Evolutionary conservation across 1,140 invertebrate species (phyloP), one percentile per base, ranked within the genome.

Genomic region (Scaptomyza graminum): DNA sequence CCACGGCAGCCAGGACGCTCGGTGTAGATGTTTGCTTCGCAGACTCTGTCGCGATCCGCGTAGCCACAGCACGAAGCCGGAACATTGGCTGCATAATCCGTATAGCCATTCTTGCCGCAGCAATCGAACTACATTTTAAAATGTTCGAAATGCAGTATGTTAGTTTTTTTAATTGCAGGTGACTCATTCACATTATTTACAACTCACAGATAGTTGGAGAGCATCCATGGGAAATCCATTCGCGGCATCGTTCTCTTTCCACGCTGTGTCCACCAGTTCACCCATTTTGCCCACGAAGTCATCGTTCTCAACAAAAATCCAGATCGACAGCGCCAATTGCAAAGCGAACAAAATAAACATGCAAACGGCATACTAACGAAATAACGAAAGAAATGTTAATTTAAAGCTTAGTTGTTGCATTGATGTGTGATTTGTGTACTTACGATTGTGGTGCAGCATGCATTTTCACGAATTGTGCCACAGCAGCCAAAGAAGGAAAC

Each of bases 401-500:
- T 49, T 64, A 4, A 28, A 18, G n/a, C 8, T 6, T 0, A 50
- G 2, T 5, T 1, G n/a, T 15, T 11, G 2, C 0, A n/a, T 39
- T 3, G 34, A 37, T 31, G 0, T 5, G 12, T 4, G 37, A 41
- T 41, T 41, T 5, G 12, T 0, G 12, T 5, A 92, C 93, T 94
- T 92, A 96, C 95, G 66, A 95, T 95, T 74, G 96, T 93, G 6
- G 95, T 93, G 95, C 97, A 96, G 91, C 95, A 96, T 76, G 95
- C 93, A 79, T 95, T 96, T 87, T 97, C 96, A 62, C 95, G 93
- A 47, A 96, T 95, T 0, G 96, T 96, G 46, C 96, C 96, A 79
- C 96, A 97, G 92, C 96, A 97, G 77, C 96, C 96, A 76, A 97
- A 95, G 93, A 96, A 96, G 9, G 95, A 94, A 44, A 97, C 94